Evolutionary conservation across 2,113 vertebrate species (phyloP).

Genomic region (Calonectris borealis): DNA sequence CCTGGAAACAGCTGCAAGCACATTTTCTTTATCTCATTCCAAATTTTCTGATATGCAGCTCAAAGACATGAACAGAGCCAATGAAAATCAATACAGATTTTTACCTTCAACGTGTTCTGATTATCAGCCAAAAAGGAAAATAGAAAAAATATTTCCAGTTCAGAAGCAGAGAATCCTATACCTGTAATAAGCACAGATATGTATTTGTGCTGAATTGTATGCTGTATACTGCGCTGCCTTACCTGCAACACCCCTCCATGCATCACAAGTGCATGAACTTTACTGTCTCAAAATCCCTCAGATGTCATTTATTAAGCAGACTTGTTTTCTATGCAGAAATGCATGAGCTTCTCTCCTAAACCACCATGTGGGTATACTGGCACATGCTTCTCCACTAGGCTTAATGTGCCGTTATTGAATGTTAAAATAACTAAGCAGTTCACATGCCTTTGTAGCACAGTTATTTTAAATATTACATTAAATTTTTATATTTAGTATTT

Average conservation of each 20-base stretch:
- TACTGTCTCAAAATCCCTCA: neutral
- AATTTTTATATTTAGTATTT: conserved; percentile 65
- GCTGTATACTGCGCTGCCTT: conserved; percentile 19
- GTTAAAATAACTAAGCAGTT: conserved; percentile 40
- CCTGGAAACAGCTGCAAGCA: conserved; percentile 13
- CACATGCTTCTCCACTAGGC: neutral
- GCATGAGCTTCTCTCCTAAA: conserved; percentile 33
- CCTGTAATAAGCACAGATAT: neutral
- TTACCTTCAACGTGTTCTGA: neutral
- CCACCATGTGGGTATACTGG: conserved; percentile 10
- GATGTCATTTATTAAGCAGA: conserved; percentile 6
- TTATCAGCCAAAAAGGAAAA: neutral
- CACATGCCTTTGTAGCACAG: conserved; percentile 47
- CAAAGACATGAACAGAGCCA: conserved; percentile 10
- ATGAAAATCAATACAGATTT: neutral
- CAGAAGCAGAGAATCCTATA: conserved; percentile 14
- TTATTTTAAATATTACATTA: conserved; percentile 56
- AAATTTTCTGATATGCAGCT: conserved; percentile 37
- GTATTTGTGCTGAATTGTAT: neutral
- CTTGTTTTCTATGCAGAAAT: conserved; percentile 48
- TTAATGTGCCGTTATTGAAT: conserved; percentile 46
- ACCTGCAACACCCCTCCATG: neutral
- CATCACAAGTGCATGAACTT: neutral
- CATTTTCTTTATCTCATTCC: conserved; percentile 44
- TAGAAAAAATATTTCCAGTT: neutral